A percentile compares a stretch with the other conserved stretches of the same genome.
These are phyloP conservation scores for Megaceryle maxima DNA, from an alignment of 2,113 vertebrate species.

Conservation along the genomic window DNA sequence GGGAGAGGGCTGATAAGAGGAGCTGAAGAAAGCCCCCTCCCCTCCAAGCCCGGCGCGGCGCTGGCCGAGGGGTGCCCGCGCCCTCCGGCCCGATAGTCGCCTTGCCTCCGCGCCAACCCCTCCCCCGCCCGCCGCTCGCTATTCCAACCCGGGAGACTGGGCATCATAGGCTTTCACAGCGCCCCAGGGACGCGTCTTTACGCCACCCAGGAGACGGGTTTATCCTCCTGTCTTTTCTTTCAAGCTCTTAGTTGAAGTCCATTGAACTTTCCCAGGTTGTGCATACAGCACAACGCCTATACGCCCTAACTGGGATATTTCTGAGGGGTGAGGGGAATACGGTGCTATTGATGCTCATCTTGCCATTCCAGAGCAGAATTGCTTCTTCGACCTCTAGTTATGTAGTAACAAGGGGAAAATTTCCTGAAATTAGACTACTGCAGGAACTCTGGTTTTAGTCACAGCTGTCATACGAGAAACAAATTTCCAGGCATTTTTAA, in stretches of 20 bases:
- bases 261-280: not conserved
- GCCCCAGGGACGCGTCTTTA: not conserved
- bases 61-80: not conserved
- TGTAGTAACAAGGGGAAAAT: constrained; percentile 73
- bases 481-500: constrained; percentile 83
- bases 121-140: not conserved
- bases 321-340: not conserved
- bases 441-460: constrained; percentile 84
- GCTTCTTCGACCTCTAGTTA: constrained; percentile 64
- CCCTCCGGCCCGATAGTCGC: not conserved
- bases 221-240: not conserved
- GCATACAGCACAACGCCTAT: not conserved
- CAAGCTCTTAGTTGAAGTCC: not conserved
- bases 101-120: not conserved
- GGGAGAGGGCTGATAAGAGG: no score
- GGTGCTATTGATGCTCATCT: constrained; percentile 18
- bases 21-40: not conserved
- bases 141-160: not conserved
- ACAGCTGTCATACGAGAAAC: constrained; percentile 79
- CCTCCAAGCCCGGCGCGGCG: no score
- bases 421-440: constrained; percentile 82
- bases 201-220: not conserved
- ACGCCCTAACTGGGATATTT: not conserved
- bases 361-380: constrained; percentile 44
- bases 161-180: not conserved